Base-by-base conservation (phyloP, 2,113 vertebrate species). In the Rhadina sibilatrix region DNA sequence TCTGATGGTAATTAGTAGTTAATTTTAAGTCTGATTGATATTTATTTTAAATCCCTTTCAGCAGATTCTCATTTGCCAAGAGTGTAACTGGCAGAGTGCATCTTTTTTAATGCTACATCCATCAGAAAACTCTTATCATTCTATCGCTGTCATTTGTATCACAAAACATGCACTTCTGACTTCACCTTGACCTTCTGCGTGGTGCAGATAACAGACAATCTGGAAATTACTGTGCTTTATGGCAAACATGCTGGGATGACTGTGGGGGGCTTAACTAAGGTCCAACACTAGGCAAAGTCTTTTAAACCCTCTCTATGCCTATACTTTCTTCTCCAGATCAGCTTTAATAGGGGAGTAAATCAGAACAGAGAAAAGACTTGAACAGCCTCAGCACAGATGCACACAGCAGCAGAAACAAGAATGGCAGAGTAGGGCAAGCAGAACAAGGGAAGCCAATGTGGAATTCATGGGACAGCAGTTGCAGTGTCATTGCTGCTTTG, bases 1-100 rank as follows among this genome's bases (percentile, higher is more conserved):
- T 88, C 69, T 92, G 76, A 90, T 65, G 68, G 64, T 75, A 94
- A 94, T 89, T 87, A 85, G 66, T 12, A 94, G 78, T 69, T 89
- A 94, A 83, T 84, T 96, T 93, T 65, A 92, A 93, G 68, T 56
- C 56, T 83, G 56, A 92, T 84, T 49, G 3, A 78, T 94, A 94
- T 21, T 90, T 95, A 93, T 94, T 95, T 85, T 57, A 86, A 74
- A 81, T 35, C 12, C 16, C 78, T 91, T 89, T 74, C 75, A 92
- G 69, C 46, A 83, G 42, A 46, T 71, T 83, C 69, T 85, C 40
- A 47, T 75, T 86, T 88, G 50, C 54, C 54, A 80, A 35, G 28
- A 84, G 12, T 59, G 3, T 33, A 83, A 54, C 44, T 64, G 82
- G 12, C 54, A 91, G 54, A 74, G 50, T 15, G 66, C 57, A 85